These are phyloP conservation scores for Drosophila biarmipes DNA, from an alignment of 1,140 invertebrate species.

Conservation along the genomic window DNA sequence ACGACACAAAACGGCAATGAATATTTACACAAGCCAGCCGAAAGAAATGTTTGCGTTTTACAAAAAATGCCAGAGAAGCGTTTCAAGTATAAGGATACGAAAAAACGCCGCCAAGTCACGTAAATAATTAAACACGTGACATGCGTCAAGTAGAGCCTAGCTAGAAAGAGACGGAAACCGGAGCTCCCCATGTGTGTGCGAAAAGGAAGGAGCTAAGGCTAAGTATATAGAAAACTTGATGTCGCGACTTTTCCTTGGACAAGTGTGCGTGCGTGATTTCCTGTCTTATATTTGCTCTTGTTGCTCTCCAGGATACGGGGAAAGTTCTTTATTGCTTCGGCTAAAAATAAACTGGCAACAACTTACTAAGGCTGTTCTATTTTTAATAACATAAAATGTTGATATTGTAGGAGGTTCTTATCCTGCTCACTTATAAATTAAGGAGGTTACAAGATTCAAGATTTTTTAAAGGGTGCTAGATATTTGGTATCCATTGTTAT, in stretches of 20 bases:
- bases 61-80: slow-evolving; percentile 12
- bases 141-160: slow-evolving; percentile 56
- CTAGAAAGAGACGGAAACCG: slow-evolving; percentile 13
- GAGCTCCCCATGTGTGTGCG: slow-evolving; percentile 6
- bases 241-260: slow-evolving; percentile 43
- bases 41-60: slow-evolving; percentile 11
- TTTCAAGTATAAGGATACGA: slow-evolving; percentile 9
- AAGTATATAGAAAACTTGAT: slow-evolving; percentile 28
- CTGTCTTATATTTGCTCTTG: slow-evolving; percentile 25
- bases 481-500: too few species aligned
- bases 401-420: too few species aligned
- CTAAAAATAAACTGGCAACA: slow-evolving; percentile 18
- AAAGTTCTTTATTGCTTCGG: slow-evolving; percentile 16
- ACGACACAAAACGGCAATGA: slow-evolving; percentile 48
- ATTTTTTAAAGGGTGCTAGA: too few species aligned
- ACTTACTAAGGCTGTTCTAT: background rate
- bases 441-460: background rate
- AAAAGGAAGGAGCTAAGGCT: background rate
- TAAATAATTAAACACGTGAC: slow-evolving; percentile 80
- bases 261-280: slow-evolving; percentile 57
- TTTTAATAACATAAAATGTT: background rate
- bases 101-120: slow-evolving; percentile 72
- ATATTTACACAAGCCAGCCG: slow-evolving; percentile 45
- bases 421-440: too few species aligned
- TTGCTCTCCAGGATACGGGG: slow-evolving; percentile 4